phyloP scores from a whole-genome alignment of 2,113 vertebrate genomes.

The Phalacrocorax pelagicus region DNA sequence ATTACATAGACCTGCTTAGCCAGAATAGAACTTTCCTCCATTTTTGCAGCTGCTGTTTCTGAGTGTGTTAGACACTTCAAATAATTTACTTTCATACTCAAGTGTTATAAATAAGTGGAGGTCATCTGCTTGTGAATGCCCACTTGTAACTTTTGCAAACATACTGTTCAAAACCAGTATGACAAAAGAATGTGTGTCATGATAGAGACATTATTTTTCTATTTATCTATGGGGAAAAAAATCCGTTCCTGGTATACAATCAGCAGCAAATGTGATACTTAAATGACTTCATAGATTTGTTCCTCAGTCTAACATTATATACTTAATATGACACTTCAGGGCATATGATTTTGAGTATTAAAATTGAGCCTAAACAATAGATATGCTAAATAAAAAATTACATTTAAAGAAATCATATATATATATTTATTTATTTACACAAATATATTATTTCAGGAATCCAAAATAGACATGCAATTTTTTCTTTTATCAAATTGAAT shows the following conservation, averaged over 20 bases:
- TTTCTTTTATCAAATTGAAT: neutral
- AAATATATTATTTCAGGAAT: neutral
- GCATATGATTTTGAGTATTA: neutral
- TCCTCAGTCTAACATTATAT: neutral
- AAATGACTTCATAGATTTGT: neutral
- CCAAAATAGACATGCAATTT: neutral
- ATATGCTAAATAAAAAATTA: neutral
- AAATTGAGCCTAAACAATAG: neutral
- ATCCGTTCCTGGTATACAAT: neutral
- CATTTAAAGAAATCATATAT: neutral
- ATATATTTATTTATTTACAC: neutral
- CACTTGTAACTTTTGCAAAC: neutral
- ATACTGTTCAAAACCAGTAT: neutral
- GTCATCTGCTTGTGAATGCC: neutral
- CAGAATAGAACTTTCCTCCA: neutral
- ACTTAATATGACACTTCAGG: neutral
- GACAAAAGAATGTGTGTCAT: neutral
- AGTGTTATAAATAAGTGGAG: neutral
- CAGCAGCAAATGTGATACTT: neutral
- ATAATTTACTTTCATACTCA: neutral
- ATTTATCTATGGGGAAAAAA: neutral
- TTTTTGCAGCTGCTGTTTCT: neutral
- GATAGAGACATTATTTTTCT: neutral
- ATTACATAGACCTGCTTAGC: neutral
- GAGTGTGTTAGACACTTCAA: neutral